A percentile compares a stretch with the other conserved stretches of the same genome.
Evolutionary conservation across 2,113 vertebrate species (phyloP).

Genomic region (Oncorhynchus masou): DNA sequence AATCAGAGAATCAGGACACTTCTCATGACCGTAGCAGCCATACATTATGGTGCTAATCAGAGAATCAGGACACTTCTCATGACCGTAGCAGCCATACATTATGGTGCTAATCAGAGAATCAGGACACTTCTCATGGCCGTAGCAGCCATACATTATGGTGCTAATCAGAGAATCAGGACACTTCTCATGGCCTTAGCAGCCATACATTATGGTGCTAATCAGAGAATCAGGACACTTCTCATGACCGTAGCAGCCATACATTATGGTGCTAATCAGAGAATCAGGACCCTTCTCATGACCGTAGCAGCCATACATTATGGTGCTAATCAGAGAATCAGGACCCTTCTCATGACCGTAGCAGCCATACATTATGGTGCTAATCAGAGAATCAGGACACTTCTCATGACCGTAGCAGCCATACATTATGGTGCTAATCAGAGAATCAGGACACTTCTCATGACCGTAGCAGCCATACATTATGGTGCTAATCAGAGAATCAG

Average conservation of each 20-base stretch:
- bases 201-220: slow-evolving; percentile 11
- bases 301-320: slow-evolving; percentile 2
- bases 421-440: slow-evolving; percentile 9
- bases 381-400: slow-evolving; percentile 6
- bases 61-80: slow-evolving; percentile 5
- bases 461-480: slow-evolving; percentile 1
- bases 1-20: slow-evolving; percentile 9
- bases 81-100: background rate
- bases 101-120: slow-evolving; percentile 14
- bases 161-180: slow-evolving; percentile 12
- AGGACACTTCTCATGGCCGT: background rate
- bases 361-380: slow-evolving; percentile 8
- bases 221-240: slow-evolving; percentile 3
- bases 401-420: background rate
- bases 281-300: background rate
- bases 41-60: slow-evolving; percentile 10
- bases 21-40: background rate
- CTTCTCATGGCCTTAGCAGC: background rate
- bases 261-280: slow-evolving; percentile 13
- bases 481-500: slow-evolving; percentile 12
- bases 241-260: background rate
- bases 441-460: slow-evolving; percentile 6
- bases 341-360: background rate
- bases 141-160: slow-evolving; percentile 2
- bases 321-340: slow-evolving; percentile 13